These are phyloP conservation scores for Dicycla oo DNA, from an alignment of 2,888 invertebrate species.

Conservation along the genomic window DNA sequence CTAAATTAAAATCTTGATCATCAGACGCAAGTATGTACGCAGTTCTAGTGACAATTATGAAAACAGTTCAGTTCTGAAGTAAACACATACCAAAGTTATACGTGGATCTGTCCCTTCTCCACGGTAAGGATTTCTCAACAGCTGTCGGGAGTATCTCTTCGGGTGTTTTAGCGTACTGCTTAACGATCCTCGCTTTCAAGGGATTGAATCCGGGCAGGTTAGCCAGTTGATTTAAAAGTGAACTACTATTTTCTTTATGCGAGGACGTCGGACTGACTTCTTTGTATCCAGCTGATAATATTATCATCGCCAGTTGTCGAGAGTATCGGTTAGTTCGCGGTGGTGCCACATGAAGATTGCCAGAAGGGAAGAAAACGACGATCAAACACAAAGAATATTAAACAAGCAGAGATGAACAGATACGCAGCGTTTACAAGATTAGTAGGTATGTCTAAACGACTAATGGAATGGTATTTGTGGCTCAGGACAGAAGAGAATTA, in stretches of 20 bases:
- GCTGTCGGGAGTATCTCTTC: conserved; percentile 93
- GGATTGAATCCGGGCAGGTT: conserved; percentile 93
- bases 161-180: conserved; percentile 92
- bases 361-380: conserved; percentile 90
- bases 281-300: conserved; percentile 86
- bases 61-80: conserved; percentile 73
- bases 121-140: conserved; percentile 95
- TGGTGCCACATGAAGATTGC: conserved; percentile 89
- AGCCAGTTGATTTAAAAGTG: conserved; percentile 92
- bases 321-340: conserved; percentile 84
- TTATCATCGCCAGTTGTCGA: conserved; percentile 83
- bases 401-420: conserved; percentile 81
- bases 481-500: conserved; percentile 43
- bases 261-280: conserved; percentile 90
- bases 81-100: conserved; percentile 93
- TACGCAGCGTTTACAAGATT: conserved; percentile 66
- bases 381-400: conserved; percentile 86
- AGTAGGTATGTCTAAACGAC: conserved; percentile 45
- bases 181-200: conserved; percentile 93
- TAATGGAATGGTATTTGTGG: conserved; percentile 60
- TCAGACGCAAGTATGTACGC: conserved; percentile 73
- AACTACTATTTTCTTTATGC: conserved; percentile 92
- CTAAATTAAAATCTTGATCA: conserved; percentile 73
- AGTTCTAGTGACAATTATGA: conserved; percentile 69
- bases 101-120: conserved; percentile 94